A percentile compares a stretch with the other conserved stretches of the same genome.
phyloP scores from a whole-genome alignment of 35 echinoderm and acorn worm species.

The Anneissia japonica region DNA sequence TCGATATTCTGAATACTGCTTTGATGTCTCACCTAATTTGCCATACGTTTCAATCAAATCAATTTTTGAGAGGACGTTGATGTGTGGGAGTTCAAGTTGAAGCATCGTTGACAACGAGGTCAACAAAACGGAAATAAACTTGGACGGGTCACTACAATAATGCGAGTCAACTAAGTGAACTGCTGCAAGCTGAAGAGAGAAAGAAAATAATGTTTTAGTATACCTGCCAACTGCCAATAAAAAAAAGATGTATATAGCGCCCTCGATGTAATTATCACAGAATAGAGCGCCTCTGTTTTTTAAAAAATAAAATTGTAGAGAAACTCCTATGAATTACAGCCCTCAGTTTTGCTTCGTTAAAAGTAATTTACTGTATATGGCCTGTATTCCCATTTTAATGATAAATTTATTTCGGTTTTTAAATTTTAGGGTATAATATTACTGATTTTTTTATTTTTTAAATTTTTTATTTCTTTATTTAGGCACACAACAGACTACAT shows the following conservation, averaged over 20 bases:
- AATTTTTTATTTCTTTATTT: too few species aligned
- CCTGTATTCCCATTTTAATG: too few species aligned
- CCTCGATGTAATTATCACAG: background rate
- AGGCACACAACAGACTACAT: too few species aligned
- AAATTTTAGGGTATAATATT: too few species aligned
- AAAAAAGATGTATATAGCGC: background rate
- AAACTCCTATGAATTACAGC: background rate
- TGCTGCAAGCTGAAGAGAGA: slow-evolving; percentile 59
- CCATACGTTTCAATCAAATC: slow-evolving; percentile 88
- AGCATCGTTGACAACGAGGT: slow-evolving; percentile 96
- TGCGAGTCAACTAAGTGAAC: slow-evolving; percentile 92
- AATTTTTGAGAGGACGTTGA: slow-evolving; percentile 91
- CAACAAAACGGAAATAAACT: slow-evolving; percentile 90
- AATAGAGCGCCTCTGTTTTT: background rate
- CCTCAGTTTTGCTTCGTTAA: background rate
- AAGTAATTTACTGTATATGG: too few species aligned
- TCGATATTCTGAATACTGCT: too few species aligned
- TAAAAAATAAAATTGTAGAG: background rate
- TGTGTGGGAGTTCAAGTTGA: slow-evolving; percentile 88
- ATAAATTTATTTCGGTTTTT: too few species aligned
- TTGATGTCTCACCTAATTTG: slow-evolving; percentile 91
- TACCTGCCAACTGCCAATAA: background rate
- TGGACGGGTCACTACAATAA: slow-evolving; percentile 96
- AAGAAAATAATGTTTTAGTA: too few species aligned
- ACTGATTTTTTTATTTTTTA: too few species aligned